Evolutionary conservation across 92 coral and sea anemone genomes (phyloP).

Genomic region (Zoanthus sociatus): DNA sequence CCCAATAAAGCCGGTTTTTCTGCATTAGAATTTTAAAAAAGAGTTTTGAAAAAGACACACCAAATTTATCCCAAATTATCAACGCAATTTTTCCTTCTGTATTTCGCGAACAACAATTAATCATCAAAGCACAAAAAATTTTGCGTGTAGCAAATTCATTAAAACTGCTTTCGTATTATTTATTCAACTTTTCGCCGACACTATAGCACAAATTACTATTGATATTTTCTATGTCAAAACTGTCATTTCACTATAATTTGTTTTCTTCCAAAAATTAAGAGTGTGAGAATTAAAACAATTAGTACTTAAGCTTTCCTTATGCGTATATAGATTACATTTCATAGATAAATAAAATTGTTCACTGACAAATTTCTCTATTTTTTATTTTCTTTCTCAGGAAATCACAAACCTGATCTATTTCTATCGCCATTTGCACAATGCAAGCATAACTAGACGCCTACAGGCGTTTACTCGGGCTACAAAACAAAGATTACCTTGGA

Average conservation of each 20-base stretch:
- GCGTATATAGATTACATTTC: too few species aligned
- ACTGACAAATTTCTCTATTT: too few species aligned
- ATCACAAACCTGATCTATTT: too few species aligned
- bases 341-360: too few species aligned
- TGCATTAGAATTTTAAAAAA: background rate
- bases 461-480: too few species aligned
- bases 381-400: too few species aligned
- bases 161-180: background rate
- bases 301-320: background rate
- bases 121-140: background rate
- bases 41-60: background rate
- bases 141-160: conserved; percentile 13
- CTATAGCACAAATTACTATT: background rate
- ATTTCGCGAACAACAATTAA: background rate
- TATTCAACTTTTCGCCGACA: background rate
- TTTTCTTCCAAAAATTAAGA: conserved; percentile 2
- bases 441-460: too few species aligned
- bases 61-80: too few species aligned
- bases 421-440: too few species aligned
- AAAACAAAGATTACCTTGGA: too few species aligned
- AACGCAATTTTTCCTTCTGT: background rate
- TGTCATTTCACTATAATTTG: conserved; percentile 4
- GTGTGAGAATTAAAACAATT: conserved; percentile 12
- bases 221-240: background rate
- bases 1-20: background rate